Conservation (phyloP, 2,888 invertebrate genomes). For the Neoaliturus tenellus region DNA sequence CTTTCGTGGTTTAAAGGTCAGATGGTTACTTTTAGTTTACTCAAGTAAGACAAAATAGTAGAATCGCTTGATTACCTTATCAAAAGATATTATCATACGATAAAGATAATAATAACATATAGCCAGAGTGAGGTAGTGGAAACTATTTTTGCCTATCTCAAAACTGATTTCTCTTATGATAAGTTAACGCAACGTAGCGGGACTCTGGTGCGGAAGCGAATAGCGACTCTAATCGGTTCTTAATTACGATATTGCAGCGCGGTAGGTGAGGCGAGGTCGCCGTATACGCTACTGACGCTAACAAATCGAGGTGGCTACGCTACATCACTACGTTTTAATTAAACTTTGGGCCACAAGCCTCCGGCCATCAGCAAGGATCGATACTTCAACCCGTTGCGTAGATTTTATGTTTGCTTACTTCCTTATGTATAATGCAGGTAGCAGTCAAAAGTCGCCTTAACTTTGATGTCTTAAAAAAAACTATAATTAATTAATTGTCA, state of each 20-base stretch:
- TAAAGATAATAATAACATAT: too few species aligned
- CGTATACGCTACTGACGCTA: slow-evolving; percentile 17
- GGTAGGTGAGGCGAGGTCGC: slow-evolving; percentile 43
- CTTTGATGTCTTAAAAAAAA: too few species aligned
- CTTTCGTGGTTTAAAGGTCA: too few species aligned
- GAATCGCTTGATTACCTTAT: too few species aligned
- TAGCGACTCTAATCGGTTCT: slow-evolving; percentile 32
- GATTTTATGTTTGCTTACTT: too few species aligned
- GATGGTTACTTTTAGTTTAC: too few species aligned
- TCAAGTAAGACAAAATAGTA: too few species aligned
- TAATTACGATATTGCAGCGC: slow-evolving; percentile 40
- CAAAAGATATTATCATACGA: too few species aligned
- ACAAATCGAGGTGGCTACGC: slow-evolving; percentile 17
- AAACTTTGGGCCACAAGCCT: slow-evolving; percentile 41
- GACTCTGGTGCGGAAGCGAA: slow-evolving; percentile 8
- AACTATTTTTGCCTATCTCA: background rate
- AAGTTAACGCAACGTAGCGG: background rate
- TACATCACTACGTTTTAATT: slow-evolving; percentile 47
- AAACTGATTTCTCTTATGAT: background rate
- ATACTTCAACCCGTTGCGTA: background rate
- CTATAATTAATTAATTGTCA: too few species aligned
- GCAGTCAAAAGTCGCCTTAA: too few species aligned
- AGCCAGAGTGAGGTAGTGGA: too few species aligned
- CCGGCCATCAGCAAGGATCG: slow-evolving; percentile 24
- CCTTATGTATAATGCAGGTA: too few species aligned